Base-by-base conservation (phyloP, 2,113 vertebrate genomes). In the Spermophilus dauricus region DNA sequence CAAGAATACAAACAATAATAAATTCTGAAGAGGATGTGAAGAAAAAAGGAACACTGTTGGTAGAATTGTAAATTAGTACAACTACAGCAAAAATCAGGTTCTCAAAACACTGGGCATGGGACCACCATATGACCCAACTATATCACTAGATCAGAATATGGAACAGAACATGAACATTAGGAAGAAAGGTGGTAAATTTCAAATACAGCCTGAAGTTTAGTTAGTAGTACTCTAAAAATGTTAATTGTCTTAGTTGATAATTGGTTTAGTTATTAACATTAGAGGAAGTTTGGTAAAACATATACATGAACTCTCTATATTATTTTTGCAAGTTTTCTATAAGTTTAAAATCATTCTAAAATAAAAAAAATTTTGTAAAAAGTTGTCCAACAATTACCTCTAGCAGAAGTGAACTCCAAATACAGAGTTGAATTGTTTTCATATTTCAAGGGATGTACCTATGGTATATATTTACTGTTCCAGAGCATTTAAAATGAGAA, bases 331-430 rank as follows among this genome's bases (percentile, higher is more conserved):
- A 80, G 32, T 75, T 78, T 92, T 81, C 80, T 92, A 1, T 86
- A 89, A 63, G 28, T 86, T 8, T 80, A 83, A 92, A 77, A 65
- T 81, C 70, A 48, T 82, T 97, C 48, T 37, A 84, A 70, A 95
- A 65, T 63, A 63, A 58, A 51, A 34, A 45, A 12, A 2, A 37
- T 82, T 37, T 82, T 78, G 65, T n/a, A 77, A 39, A 69, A 81
- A 7, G 22, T 61, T 94, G 80, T 14, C 73, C 42, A 77, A 91
- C 76, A 84, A 61, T 70, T 81, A 94, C 56, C 51, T 86, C 73
- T 81, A 89, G 53, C 80, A 89, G 48, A 63, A 63, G 9, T 83
- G 56, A 86, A 70, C 26, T 89, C 37, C 72, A 96, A 63, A 92
- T 63, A 86, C 5, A 89, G 56, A 89, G 32, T 10, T 92, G 13